Conservation (phyloP, 2,113 vertebrate genomes). For the Tapirus terrestris region DNA sequence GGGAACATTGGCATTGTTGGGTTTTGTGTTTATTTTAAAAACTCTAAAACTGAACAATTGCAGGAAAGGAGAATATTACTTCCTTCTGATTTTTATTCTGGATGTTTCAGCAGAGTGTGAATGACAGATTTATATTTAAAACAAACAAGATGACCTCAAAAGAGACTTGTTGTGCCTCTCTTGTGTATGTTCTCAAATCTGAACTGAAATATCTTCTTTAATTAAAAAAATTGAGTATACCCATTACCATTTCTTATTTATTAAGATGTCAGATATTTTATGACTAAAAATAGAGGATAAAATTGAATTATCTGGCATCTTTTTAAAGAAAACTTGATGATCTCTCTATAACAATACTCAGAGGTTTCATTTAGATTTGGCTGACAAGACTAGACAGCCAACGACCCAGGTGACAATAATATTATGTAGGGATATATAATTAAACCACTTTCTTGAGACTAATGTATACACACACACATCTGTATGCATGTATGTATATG, state of each 20-base stretch:
- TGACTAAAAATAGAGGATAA: conserved; percentile 21
- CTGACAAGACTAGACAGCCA: not conserved
- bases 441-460: conserved; percentile 17
- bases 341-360: not conserved
- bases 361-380: conserved; percentile 7
- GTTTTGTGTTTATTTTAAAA: conserved; percentile 54
- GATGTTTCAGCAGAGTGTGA: conserved; percentile 1
- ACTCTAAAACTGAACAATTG: conserved; percentile 44
- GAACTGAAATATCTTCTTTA: conserved; percentile 45
- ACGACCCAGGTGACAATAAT: not conserved
- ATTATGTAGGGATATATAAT: not conserved
- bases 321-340: conserved; percentile 48
- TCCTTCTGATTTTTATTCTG: conserved; percentile 45
- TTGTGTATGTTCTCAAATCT: not conserved
- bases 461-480: not conserved
- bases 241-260: conserved; percentile 33
- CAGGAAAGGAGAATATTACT: conserved; percentile 27
- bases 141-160: not conserved
- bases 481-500: not conserved
- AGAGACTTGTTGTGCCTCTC: conserved; percentile 14
- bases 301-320: not conserved
- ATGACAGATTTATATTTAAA: conserved; percentile 39
- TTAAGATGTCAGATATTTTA: conserved; percentile 20
- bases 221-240: conserved; percentile 37
- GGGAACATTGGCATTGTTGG: not conserved